Percentiles rank a stretch among this genome's conserved stretches.
Evolutionary conservation across 1,140 invertebrate species (phyloP).

Genomic region (Lasaia peninsularis): DNA sequence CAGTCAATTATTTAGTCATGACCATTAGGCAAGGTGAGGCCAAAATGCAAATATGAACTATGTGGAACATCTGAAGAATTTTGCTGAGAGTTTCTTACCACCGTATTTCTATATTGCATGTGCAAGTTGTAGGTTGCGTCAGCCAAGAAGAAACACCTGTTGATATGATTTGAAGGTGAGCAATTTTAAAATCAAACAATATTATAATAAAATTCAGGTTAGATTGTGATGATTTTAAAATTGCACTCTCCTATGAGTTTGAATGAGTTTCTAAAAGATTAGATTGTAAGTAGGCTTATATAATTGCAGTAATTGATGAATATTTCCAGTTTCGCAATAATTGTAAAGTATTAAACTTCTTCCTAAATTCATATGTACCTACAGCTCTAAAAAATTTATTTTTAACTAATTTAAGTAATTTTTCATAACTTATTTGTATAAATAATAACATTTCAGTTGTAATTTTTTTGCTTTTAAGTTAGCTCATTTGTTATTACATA

Average conservation of each 20-base stretch:
- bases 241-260: neutral
- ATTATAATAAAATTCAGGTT: neutral
- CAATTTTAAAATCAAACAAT: slow-evolving; percentile 1
- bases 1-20: too few relatives aligned
- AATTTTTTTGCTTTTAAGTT: neutral
- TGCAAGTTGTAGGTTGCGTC: neutral
- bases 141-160: too few relatives aligned
- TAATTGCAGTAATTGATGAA: slow-evolving; percentile 5
- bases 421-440: slow-evolving; percentile 7
- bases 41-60: too few relatives aligned
- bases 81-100: too few relatives aligned
- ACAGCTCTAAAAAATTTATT: neutral
- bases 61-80: too few relatives aligned
- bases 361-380: neutral
- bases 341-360: neutral
- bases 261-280: slow-evolving; percentile 4
- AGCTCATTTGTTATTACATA: neutral
- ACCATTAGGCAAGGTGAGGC: too few relatives aligned
- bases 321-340: slow-evolving; percentile 3
- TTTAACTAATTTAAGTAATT: slow-evolving; percentile 1
- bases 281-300: slow-evolving; percentile 8
- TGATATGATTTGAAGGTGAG: neutral
- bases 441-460: neutral
- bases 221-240: neutral
- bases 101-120: too few relatives aligned